These are phyloP conservation scores for Camponotus floridanus DNA, from an alignment of 1,140 invertebrate genomes.

Conservation along the genomic window DNA sequence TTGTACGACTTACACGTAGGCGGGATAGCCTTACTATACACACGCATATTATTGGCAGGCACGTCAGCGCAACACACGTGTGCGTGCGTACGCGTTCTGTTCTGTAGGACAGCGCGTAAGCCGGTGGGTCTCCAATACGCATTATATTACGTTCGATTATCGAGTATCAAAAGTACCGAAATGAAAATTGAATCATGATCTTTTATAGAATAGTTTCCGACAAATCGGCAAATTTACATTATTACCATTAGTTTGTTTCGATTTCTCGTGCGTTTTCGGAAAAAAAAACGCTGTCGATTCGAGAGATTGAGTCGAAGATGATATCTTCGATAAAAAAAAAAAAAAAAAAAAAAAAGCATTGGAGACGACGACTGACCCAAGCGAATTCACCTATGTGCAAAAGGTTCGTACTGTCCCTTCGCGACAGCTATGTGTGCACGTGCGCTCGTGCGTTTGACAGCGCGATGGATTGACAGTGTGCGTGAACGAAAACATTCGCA, in stretches of 20 bases:
- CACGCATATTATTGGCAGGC: constrained; percentile 58
- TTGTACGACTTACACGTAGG: constrained; percentile 66
- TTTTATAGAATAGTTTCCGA: background rate
- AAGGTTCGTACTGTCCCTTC: constrained; percentile 55
- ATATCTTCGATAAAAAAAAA: background rate
- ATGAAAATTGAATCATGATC: background rate
- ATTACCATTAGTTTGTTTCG: background rate
- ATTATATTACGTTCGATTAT: constrained; percentile 17
- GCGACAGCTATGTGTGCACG: constrained; percentile 16
- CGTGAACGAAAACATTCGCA: constrained; percentile 55
- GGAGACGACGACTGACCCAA: constrained; percentile 36
- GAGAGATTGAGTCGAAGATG: background rate
- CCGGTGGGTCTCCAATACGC: constrained; percentile 45
- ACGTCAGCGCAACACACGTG: constrained; percentile 30
- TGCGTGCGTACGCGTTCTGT: constrained; percentile 24
- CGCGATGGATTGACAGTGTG: constrained; percentile 21
- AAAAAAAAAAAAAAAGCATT: background rate
- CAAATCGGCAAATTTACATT: background rate
- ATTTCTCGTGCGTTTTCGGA: background rate
- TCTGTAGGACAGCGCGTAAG: constrained; percentile 46
- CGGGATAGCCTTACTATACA: constrained; percentile 59
- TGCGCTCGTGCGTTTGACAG: constrained; percentile 18
- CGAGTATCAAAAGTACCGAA: constrained; percentile 14
- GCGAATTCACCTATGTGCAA: constrained; percentile 26
- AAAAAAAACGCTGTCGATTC: background rate